phyloP scores from a whole-genome alignment of 2,797 vertebrate genomes.

The Gallinago stenura region DNA sequence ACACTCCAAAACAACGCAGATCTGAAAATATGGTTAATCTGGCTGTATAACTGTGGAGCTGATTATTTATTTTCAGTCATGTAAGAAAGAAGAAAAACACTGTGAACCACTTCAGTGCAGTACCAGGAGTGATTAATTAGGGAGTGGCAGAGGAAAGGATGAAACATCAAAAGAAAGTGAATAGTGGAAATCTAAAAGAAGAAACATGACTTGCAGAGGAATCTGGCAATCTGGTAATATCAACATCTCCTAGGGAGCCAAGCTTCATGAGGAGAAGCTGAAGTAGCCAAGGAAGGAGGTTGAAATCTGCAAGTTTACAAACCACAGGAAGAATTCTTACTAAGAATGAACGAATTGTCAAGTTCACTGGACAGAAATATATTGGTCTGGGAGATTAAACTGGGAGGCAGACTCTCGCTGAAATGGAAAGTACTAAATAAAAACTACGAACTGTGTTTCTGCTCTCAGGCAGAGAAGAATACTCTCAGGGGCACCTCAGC shows the following conservation, averaged over 20 bases:
- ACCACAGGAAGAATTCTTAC: neutral
- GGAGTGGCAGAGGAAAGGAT: conserved; percentile 21
- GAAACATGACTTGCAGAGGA: neutral
- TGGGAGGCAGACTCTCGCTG: neutral
- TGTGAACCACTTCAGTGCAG: neutral
- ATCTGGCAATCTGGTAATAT: neutral
- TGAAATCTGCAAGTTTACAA: neutral
- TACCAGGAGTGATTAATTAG: neutral
- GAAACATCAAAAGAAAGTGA: conserved; percentile 21
- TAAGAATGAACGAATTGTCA: neutral
- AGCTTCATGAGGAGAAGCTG: neutral
- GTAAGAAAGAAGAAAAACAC: neutral
- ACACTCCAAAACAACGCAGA: neutral
- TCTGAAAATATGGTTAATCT: neutral
- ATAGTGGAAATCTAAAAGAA: neutral
- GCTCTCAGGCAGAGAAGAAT: neutral
- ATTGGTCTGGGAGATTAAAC: neutral
- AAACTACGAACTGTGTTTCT: neutral
- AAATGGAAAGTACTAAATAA: neutral
- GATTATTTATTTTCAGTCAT: neutral
- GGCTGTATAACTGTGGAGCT: neutral
- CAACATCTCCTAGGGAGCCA: neutral
- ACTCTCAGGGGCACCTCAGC: neutral
- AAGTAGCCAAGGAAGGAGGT: neutral
- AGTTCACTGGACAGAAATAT: neutral